These are phyloP conservation scores for Sorex araneus DNA, from an alignment of 2,113 vertebrate genomes.

Conservation along the genomic window DNA sequence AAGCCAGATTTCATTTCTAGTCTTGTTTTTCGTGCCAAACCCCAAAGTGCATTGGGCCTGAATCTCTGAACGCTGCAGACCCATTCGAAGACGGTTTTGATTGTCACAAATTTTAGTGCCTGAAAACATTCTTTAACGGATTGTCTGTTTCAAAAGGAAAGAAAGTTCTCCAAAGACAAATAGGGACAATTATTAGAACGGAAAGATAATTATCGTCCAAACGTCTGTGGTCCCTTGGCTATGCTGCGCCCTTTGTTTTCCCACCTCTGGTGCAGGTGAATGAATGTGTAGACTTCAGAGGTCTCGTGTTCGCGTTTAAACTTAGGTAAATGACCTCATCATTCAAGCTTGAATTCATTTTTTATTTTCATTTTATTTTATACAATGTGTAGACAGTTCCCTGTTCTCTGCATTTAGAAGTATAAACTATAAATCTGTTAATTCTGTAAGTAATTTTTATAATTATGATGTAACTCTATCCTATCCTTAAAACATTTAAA, in stretches of 20 bases:
- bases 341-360: constrained; percentile 90
- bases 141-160: constrained; percentile 66
- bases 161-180: constrained; percentile 81
- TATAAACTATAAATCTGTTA: constrained; percentile 95
- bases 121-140: constrained; percentile 77
- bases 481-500: constrained; percentile 96
- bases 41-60: constrained; percentile 82
- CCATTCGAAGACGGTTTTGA: constrained; percentile 80
- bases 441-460: constrained; percentile 97
- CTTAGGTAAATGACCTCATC: constrained; percentile 91
- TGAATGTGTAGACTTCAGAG: constrained; percentile 93
- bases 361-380: constrained; percentile 91
- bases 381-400: constrained; percentile 94
- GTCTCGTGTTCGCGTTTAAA: constrained; percentile 92
- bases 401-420: constrained; percentile 95
- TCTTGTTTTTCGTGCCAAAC: constrained; percentile 90
- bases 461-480: constrained; percentile 96
- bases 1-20: constrained; percentile 85
- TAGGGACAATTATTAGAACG: constrained; percentile 78
- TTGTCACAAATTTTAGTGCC: constrained; percentile 81
- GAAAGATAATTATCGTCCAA: constrained; percentile 73
- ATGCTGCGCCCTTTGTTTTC: constrained; percentile 91
- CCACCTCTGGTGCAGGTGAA: constrained; percentile 92
- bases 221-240: constrained; percentile 92
- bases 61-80: constrained; percentile 78